Percentiles rank a stretch among this genome's conserved stretches.
These are phyloP conservation scores for Plagiodera versicolora DNA, from an alignment of 2,888 invertebrate species.

Conservation along the genomic window DNA sequence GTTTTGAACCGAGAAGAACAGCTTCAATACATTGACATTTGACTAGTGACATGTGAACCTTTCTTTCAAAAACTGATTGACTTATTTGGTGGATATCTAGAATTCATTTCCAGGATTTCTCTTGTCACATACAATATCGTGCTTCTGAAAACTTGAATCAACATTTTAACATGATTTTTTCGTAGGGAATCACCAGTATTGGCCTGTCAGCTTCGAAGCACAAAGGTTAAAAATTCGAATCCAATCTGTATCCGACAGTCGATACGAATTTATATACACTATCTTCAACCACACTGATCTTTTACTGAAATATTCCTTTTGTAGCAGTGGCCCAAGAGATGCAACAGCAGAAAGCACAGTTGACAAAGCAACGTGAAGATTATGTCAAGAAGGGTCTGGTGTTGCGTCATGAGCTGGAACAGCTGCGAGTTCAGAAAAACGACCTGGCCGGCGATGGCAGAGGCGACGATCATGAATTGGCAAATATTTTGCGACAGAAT, in stretches of 20 bases:
- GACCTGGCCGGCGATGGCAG: slow-evolving; percentile 72
- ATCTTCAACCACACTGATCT: slow-evolving; percentile 18
- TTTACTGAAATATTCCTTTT: slow-evolving; percentile 28
- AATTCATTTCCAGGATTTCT: slow-evolving; percentile 6
- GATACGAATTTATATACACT: slow-evolving; percentile 11
- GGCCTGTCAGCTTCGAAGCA: slow-evolving; percentile 10
- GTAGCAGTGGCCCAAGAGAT: slow-evolving; percentile 79
- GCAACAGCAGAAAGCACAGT: slow-evolving; percentile 78
- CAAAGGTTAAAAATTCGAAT: slow-evolving; percentile 14
- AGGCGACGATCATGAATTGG: slow-evolving; percentile 69
- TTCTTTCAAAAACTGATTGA: too few relatives aligned
- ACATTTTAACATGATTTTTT: slow-evolving; percentile 22
- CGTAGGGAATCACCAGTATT: slow-evolving; percentile 19
- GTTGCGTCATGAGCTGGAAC: slow-evolving; percentile 76
- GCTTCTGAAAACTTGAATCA: slow-evolving; percentile 8
- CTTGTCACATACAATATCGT: background rate
- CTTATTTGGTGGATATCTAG: too few relatives aligned
- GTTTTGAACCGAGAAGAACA: too few relatives aligned
- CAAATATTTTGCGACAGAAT: slow-evolving; percentile 79
- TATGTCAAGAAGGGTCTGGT: slow-evolving; percentile 75
- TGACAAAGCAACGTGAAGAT: slow-evolving; percentile 79
- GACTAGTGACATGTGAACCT: too few relatives aligned
- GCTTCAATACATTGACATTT: too few relatives aligned
- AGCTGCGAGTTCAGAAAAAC: slow-evolving; percentile 75
- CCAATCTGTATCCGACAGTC: slow-evolving; percentile 22